These are phyloP conservation scores for Odiellus spinosus DNA, from an alignment of 2,888 invertebrate genomes.

Conservation along the genomic window DNA sequence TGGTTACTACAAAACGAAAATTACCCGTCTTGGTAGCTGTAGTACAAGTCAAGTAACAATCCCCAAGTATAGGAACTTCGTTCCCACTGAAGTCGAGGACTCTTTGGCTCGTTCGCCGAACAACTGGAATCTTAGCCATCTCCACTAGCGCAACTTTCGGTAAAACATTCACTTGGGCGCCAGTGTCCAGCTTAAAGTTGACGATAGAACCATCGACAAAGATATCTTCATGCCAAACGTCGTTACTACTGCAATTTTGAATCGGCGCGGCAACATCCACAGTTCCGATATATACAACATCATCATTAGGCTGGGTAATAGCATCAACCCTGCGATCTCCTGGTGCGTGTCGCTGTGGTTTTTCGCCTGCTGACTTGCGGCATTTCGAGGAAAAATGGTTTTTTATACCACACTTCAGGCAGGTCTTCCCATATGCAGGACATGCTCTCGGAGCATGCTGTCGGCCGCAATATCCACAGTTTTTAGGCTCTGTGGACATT, in stretches of 20 bases:
- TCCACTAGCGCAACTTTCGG: slow-evolving; percentile 1
- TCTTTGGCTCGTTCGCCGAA: neutral
- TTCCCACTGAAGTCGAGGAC: slow-evolving; percentile 2
- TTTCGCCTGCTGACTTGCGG: too few species aligned
- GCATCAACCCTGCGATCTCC: too few species aligned
- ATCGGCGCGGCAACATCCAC: too few species aligned
- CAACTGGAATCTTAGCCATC: neutral
- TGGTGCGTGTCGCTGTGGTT: too few species aligned
- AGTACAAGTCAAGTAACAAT: neutral
- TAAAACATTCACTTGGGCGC: slow-evolving; percentile 7
- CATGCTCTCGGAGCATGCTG: slow-evolving; percentile 3
- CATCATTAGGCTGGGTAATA: too few species aligned
- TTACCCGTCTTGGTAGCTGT: neutral
- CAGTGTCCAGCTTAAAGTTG: slow-evolving; percentile 8
- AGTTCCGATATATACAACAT: too few species aligned
- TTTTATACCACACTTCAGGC: slow-evolving; percentile 3
- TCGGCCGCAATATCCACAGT: slow-evolving; percentile 3
- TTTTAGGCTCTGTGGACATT: neutral
- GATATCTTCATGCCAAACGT: neutral
- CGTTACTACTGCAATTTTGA: too few species aligned
- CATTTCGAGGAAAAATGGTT: slow-evolving; percentile 7
- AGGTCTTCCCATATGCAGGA: slow-evolving; percentile 1
- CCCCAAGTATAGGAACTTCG: slow-evolving; percentile 2
- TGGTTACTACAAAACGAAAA: neutral
- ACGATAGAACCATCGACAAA: neutral